Evolutionary conservation across 2,113 vertebrate genomes (phyloP).

Genomic region (Chroicocephalus ridibundus): DNA sequence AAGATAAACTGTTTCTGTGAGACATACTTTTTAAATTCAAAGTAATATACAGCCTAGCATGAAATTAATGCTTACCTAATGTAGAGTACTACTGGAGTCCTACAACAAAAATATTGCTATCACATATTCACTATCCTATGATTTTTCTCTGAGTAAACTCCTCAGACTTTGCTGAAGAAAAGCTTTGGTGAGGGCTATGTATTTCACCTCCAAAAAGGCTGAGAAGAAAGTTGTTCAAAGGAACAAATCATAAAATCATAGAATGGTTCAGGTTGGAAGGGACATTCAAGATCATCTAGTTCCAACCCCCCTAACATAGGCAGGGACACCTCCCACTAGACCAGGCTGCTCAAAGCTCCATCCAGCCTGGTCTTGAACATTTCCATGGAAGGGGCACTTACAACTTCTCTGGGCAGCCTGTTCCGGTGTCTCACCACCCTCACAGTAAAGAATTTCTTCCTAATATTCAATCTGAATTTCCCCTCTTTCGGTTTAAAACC

Average conservation of each 20-base stretch:
- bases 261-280: too few relatives aligned
- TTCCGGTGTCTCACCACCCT: too few relatives aligned
- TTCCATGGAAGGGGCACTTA: too few relatives aligned
- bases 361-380: too few relatives aligned
- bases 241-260: not conserved
- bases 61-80: not conserved
- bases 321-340: too few relatives aligned
- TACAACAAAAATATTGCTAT: not conserved
- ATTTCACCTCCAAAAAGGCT: not conserved
- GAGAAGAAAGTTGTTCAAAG: not conserved
- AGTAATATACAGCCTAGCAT: not conserved
- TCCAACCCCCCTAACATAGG: too few relatives aligned
- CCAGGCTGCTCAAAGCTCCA: too few relatives aligned
- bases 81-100: not conserved
- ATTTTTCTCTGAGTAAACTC: not conserved
- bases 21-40: not conserved
- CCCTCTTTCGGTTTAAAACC: too few relatives aligned
- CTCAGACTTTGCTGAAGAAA: not conserved
- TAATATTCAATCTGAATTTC: too few relatives aligned
- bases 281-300: too few relatives aligned
- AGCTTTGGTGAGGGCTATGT: not conserved
- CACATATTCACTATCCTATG: not conserved
- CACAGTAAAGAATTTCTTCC: too few relatives aligned
- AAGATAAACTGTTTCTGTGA: not conserved
- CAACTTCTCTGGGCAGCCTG: too few relatives aligned